Evolutionary conservation across 1,140 invertebrate species (phyloP), one percentile per base, ranked within the genome.

Genomic region (Macrostomum lignano): DNA sequence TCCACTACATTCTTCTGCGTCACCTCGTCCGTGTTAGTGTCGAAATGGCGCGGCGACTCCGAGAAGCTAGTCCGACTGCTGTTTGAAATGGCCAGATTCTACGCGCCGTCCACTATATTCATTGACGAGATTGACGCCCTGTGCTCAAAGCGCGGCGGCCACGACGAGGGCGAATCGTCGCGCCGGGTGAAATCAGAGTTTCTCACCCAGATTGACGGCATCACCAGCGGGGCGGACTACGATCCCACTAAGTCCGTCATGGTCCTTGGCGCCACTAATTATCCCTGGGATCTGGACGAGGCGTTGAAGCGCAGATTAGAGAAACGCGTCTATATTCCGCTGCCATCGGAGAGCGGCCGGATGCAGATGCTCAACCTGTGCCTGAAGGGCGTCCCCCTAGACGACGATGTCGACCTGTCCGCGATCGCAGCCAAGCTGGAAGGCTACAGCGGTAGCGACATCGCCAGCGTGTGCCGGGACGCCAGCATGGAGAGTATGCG

Each of bases 401-500:
- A 74, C 45, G 61, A 67, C 1, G 70, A 71, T 46, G 73, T 94
- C 1, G 70, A 88, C 60, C 55, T 93, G 22, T 56, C 61, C n/a
- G 61, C 66, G 22, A 74, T 93, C 36, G 81, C 86, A 10, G 66
- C 66, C 36, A 69, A 72, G 47, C 60, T 94, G 2, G 73, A 84
- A 37, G 86, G 86, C 0, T 96, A 93, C 58, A 93, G 84, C 10
- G 86, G 86, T 4, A 79, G 84, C 30, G 86, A 96, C 60, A 93
- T 96, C 35, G 94, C 84, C 25, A 93, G 86, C 61, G 82, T 94
- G 29, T 96, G 84, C 69, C 68, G 79, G 43, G 86, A 94, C 65
- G 84, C 86, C 4, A 82, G 82, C 10, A 93, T 96, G 84, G 94
- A 94, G 86, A 77, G 77, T 0, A 93, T 96, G 77, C 60, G 86